Percentiles rank a stretch among this genome's conserved stretches.
Evolutionary conservation across 2,888 invertebrate genomes (phyloP).

Genomic region (Salpingus planirostris): DNA sequence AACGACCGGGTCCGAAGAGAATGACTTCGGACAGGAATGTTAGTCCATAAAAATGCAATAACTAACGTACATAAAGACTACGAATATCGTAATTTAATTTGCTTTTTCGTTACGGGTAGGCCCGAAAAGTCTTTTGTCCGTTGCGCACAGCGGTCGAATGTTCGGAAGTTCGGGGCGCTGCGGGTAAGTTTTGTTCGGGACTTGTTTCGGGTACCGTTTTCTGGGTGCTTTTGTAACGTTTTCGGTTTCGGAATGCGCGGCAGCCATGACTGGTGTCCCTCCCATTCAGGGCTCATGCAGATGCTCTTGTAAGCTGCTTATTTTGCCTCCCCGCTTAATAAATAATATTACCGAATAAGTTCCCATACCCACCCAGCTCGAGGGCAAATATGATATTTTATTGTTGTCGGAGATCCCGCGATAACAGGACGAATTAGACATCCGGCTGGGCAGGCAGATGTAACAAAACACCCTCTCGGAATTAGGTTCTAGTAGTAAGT

Average conservation of each 20-base stretch:
- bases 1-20: slow-evolving; percentile 21
- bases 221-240: slow-evolving; percentile 8
- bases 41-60: slow-evolving; percentile 32
- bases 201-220: slow-evolving; percentile 7
- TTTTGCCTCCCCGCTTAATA: no score
- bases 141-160: slow-evolving; percentile 6
- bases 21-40: slow-evolving; percentile 26
- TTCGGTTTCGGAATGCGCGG: slow-evolving; percentile 6
- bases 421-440: no score
- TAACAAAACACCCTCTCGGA: no score
- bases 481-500: no score
- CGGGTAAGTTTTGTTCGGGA: slow-evolving; percentile 9
- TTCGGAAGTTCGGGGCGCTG: no score
- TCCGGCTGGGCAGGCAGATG: no score
- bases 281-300: neutral
- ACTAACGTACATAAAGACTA: slow-evolving; percentile 29
- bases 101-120: slow-evolving; percentile 26
- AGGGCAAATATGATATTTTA: no score
- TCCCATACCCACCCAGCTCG: no score
- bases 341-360: no score
- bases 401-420: no score
- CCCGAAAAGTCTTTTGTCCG: slow-evolving; percentile 13
- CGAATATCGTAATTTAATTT: slow-evolving; percentile 30
- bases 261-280: neutral
- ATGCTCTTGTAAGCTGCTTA: neutral